phyloP scores from a whole-genome alignment of 2,113 vertebrate species.

The Nibea albiflora region DNA sequence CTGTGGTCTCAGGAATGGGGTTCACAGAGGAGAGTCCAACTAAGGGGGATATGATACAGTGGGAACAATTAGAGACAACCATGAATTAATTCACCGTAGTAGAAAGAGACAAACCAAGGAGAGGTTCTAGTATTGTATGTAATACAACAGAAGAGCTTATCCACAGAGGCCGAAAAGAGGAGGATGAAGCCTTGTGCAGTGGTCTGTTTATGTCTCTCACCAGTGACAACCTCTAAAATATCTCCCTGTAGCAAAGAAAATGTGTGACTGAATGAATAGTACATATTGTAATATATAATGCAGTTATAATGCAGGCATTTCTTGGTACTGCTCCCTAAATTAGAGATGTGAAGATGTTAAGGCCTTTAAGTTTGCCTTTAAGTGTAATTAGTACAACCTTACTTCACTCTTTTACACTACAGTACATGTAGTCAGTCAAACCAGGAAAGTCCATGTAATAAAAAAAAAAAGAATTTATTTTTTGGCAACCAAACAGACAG shows the following conservation, averaged over 20 bases:
- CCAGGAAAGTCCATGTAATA: constrained; percentile 28
- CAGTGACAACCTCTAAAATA: background rate
- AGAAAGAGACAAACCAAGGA: background rate
- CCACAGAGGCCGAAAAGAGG: background rate
- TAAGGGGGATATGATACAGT: constrained; percentile 10
- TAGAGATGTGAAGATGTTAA: background rate
- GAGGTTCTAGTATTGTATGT: background rate
- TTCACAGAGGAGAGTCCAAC: constrained; percentile 32
- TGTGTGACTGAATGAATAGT: background rate
- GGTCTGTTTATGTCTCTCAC: background rate
- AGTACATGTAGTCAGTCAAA: constrained; percentile 23
- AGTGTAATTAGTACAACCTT: constrained; percentile 25
- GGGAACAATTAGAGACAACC: constrained; percentile 6
- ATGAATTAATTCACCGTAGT: background rate
- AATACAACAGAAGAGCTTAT: background rate
- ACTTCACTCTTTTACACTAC: constrained; percentile 23
- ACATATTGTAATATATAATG: background rate
- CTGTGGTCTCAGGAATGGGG: background rate
- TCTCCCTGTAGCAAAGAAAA: constrained; percentile 1
- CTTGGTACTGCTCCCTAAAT: background rate
- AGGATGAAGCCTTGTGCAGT: background rate
- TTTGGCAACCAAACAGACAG: constrained; percentile 50
- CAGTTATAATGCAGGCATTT: constrained; percentile 1
- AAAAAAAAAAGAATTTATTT: background rate
- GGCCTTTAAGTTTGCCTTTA: background rate